Conservation (phyloP, 2,888 invertebrate species). For the Drosophila mayaguana region DNA sequence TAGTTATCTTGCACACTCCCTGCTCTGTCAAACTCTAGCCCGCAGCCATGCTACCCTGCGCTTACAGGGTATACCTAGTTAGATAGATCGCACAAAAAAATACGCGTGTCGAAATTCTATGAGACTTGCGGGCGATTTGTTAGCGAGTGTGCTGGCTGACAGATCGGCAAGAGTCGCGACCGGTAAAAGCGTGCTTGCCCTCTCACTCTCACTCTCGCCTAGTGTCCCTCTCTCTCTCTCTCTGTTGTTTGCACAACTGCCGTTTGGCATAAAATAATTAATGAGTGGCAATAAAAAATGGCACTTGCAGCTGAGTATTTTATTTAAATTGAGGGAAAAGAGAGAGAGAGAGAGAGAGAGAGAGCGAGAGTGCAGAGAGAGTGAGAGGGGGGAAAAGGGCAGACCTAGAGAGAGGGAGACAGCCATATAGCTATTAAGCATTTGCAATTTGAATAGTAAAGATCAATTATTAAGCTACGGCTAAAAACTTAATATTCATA, state of each 20-base stretch:
- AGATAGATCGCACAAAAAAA: slow-evolving; percentile 35
- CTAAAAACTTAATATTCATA: background rate
- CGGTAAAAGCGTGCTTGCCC: slow-evolving; percentile 30
- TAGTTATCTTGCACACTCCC: background rate
- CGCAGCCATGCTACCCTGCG: background rate
- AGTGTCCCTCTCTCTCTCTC: slow-evolving; percentile 1
- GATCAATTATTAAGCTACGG: slow-evolving; percentile 11
- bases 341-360: slow-evolving; percentile 1
- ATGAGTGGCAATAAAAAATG: slow-evolving; percentile 60
- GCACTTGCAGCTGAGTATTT: slow-evolving; percentile 47
- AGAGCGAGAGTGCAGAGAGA: background rate
- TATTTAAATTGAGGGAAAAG: slow-evolving; percentile 28
- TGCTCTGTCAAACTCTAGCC: background rate
- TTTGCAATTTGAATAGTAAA: slow-evolving; percentile 34
- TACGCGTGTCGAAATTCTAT: slow-evolving; percentile 61
- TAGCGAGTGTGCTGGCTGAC: slow-evolving; percentile 55
- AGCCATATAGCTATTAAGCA: slow-evolving; percentile 10
- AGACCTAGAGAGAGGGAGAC: background rate
- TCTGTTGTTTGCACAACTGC: slow-evolving; percentile 67
- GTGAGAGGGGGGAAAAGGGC: background rate
- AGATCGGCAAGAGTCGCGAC: slow-evolving; percentile 39
- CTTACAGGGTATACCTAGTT: slow-evolving; percentile 15
- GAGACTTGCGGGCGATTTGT: slow-evolving; percentile 66
- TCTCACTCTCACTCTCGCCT: slow-evolving; percentile 1
- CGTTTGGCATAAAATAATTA: slow-evolving; percentile 38